Evolutionary conservation across 2,797 vertebrate genomes (phyloP).

Genomic region (Gadopsis marmoratus): DNA sequence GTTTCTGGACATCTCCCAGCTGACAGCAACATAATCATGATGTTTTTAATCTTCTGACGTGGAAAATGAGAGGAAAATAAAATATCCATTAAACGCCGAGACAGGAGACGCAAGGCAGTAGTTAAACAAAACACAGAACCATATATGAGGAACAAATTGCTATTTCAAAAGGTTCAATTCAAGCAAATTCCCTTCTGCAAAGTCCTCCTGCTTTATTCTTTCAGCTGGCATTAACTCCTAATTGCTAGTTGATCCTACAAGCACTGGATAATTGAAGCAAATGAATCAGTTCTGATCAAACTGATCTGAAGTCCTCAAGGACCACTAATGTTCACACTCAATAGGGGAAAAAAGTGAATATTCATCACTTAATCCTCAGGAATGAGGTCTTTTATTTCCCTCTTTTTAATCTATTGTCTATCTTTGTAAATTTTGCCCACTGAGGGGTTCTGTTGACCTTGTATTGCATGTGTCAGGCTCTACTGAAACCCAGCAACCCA

Average conservation of each 20-base stretch:
- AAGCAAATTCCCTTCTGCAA: constrained; percentile 33
- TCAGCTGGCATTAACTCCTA: constrained; percentile 55
- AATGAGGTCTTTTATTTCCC: background rate
- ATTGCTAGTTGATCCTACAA: constrained; percentile 64
- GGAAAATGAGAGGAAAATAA: constrained; percentile 71
- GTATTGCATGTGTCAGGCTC: constrained; percentile 25
- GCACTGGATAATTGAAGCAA: constrained; percentile 57
- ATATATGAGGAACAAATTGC: constrained; percentile 46
- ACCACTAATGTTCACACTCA: background rate
- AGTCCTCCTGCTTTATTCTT: constrained; percentile 34
- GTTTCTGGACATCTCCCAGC: constrained; percentile 60
- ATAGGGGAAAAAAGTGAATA: background rate
- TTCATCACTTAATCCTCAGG: background rate
- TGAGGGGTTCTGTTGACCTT: constrained; percentile 24
- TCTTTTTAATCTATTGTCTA: background rate
- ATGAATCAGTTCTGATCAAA: constrained; percentile 46
- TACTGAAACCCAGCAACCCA: constrained; percentile 34
- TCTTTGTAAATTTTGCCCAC: constrained; percentile 29
- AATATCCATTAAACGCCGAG: constrained; percentile 60
- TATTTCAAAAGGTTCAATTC: constrained; percentile 34
- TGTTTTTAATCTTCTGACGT: constrained; percentile 72
- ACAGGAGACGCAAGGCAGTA: constrained; percentile 46
- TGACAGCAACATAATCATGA: constrained; percentile 68
- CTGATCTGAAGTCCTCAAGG: constrained; percentile 23
- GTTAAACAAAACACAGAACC: constrained; percentile 61